These are phyloP conservation scores for Ostrea denselamellosa DNA, from an alignment of 1,140 invertebrate genomes.

Conservation along the genomic window DNA sequence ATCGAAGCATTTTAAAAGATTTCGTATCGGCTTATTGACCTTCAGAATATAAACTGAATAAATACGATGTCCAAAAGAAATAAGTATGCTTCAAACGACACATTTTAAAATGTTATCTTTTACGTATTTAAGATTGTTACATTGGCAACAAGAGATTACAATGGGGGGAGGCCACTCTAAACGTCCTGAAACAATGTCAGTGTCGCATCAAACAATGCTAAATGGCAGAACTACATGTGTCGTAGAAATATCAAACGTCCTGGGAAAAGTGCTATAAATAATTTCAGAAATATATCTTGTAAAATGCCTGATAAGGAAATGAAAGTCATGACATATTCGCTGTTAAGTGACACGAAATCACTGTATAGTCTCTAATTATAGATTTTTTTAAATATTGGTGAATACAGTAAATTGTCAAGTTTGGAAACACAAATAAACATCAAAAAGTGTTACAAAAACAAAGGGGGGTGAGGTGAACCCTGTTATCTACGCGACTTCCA, in stretches of 20 bases:
- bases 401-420: neutral
- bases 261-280: neutral
- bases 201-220: neutral
- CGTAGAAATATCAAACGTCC: neutral
- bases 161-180: conserved; percentile 38
- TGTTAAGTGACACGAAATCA: conserved; percentile 9
- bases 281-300: conserved; percentile 27
- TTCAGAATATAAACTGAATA: no score
- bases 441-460: neutral
- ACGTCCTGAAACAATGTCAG: neutral
- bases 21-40: no score
- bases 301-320: neutral
- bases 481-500: no score
- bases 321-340: conserved; percentile 4
- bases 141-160: neutral
- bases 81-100: no score
- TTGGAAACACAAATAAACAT: neutral
- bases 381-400: neutral
- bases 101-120: no score
- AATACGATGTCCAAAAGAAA: no score
- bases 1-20: no score
- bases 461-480: no score
- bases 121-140: neutral
- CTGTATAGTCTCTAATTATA: neutral
- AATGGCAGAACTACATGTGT: conserved; percentile 14